Evolutionary conservation across 2,797 vertebrate genomes (phyloP), one percentile per base, ranked within the genome.

Genomic region (Falco biarmicus): DNA sequence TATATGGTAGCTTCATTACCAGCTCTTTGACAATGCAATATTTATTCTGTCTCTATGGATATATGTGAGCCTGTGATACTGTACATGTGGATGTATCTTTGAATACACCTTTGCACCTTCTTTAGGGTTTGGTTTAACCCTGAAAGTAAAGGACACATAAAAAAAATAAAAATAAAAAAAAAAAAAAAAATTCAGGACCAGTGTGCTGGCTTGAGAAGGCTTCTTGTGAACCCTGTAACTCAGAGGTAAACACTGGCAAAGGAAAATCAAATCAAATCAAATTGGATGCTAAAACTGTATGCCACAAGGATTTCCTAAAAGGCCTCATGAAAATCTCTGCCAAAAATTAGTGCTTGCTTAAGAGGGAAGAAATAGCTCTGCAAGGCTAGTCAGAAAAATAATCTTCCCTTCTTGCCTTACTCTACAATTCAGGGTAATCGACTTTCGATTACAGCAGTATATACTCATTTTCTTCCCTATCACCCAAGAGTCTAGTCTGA

Each of bases 401-500:
- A 87, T 83, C 24, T 75, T 68, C 26, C 82, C 76, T 93, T 76
- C 54, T 88, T 94, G 56, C 28, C 43, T 84, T 82, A 66, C 41
- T 89, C 63, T 60, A 65, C 68, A 92, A 9, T 87, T 92, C 75
- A 87, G 57, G 22, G 41, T 89, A 90, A 92, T 84, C 1, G 1
- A 89, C 90, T 94, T 94, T 89, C 7, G 4, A 71, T 87, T 85
- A 87, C 8, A 64, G 61, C 0, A 0, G 51, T 69, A 83, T 92
- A 89, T 56, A 89, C 25, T 77, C 5, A 91, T 90, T 94, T 94
- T 87, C 81, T 93, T 83, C 68, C 51, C 53, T 75, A 37, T 87
- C 20, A 93, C 43, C 54, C 59, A 45, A 37, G 64, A 87, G 45
- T 15, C n/a, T 87, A 70, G 68, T 83, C 73, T 92, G 65, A 95